phyloP scores from a whole-genome alignment of 2,888 invertebrate species.

The Catocala nupta region DNA sequence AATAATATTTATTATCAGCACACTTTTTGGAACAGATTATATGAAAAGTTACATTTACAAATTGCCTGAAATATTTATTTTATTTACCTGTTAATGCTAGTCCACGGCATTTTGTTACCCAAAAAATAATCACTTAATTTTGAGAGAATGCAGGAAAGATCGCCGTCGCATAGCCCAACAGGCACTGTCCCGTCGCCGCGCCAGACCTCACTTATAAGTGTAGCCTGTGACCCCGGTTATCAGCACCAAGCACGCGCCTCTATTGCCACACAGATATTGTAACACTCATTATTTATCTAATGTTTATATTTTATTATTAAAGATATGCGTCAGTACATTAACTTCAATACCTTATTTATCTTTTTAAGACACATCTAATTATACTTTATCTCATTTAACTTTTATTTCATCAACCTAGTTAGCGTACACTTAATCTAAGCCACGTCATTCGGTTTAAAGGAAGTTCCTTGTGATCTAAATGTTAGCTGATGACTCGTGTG shows the following conservation, averaged over 20 bases:
- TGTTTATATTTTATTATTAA: conserved; percentile 8
- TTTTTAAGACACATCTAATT: background rate
- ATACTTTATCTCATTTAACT: too few species aligned
- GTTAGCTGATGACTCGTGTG: too few species aligned
- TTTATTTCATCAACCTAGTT: too few species aligned
- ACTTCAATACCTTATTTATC: background rate
- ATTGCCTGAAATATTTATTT: conserved; percentile 63
- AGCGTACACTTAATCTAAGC: too few species aligned
- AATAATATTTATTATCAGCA: background rate
- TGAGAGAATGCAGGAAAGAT: conserved; percentile 78
- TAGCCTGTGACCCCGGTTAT: conserved; percentile 79
- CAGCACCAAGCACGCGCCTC: conserved; percentile 77
- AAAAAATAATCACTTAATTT: conserved; percentile 76
- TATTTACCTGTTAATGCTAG: conserved; percentile 82
- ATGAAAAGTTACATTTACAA: background rate
- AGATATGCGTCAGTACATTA: conserved; percentile 3
- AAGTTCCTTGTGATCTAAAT: too few species aligned
- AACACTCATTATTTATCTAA: conserved; percentile 44
- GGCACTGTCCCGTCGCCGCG: conserved; percentile 64
- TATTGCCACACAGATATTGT: conserved; percentile 52
- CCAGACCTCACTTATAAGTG: conserved; percentile 71
- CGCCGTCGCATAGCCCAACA: conserved; percentile 72
- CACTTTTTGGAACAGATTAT: background rate
- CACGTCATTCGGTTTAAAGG: too few species aligned
- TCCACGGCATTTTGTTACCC: conserved; percentile 78